Evolutionary conservation across 2,797 vertebrate species (phyloP).

Genomic region (Enteromius anoplus): DNA sequence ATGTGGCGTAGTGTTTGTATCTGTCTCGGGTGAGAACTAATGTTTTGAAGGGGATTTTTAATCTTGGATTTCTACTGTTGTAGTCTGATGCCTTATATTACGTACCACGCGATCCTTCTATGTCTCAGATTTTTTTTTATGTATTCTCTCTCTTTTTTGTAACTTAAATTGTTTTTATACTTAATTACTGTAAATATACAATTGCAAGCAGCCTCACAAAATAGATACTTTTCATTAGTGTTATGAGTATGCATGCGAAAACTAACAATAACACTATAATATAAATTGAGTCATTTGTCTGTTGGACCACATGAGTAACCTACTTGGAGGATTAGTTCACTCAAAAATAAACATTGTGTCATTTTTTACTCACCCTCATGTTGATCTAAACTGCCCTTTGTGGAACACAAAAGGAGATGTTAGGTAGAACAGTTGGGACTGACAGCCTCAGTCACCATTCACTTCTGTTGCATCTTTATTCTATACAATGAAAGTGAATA

Average conservation of each 20-base stretch:
- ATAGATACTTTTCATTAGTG: background rate
- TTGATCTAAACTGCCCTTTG: background rate
- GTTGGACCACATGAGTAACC: background rate
- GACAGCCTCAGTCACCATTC: background rate
- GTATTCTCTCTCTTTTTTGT: background rate
- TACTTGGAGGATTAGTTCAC: background rate
- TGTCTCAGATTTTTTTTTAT: background rate
- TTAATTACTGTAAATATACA: background rate
- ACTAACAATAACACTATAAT: background rate
- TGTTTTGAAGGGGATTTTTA: background rate
- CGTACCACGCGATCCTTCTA: background rate
- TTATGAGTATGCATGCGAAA: background rate
- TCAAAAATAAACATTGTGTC: conserved; percentile 25
- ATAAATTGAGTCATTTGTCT: background rate
- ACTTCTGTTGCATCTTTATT: conserved; percentile 2
- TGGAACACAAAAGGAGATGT: conserved; percentile 1
- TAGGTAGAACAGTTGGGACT: background rate
- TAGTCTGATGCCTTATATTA: background rate
- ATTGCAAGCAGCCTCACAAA: background rate
- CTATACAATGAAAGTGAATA: conserved; percentile 4
- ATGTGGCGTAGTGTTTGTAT: background rate
- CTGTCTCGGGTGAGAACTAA: background rate
- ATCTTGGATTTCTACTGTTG: background rate
- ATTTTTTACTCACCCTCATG: conserved; percentile 2
- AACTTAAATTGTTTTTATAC: background rate